These are phyloP conservation scores for Danaus plexippus DNA, from an alignment of 1,140 invertebrate genomes.

Conservation along the genomic window DNA sequence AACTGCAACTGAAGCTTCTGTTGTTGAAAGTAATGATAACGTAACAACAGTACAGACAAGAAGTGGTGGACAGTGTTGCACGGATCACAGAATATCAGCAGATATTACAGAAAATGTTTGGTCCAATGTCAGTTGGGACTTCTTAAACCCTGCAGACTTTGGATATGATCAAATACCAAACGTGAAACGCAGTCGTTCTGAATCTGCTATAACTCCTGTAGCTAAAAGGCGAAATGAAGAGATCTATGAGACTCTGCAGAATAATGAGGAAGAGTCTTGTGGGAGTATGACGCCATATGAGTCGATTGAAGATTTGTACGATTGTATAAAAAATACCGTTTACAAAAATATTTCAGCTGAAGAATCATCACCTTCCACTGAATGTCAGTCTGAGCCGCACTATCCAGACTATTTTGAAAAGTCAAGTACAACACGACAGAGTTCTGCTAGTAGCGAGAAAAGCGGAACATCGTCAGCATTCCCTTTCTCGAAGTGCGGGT, in stretches of 20 bases:
- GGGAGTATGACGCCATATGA: constrained; percentile 67
- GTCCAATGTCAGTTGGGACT: constrained; percentile 68
- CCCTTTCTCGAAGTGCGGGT: constrained; percentile 65
- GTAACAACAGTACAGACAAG: constrained; percentile 53
- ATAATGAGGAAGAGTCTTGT: constrained; percentile 55
- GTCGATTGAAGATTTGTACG: constrained; percentile 68
- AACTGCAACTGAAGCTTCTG: constrained; percentile 40
- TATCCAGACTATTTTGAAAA: constrained; percentile 60
- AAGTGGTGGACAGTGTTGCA: constrained; percentile 56
- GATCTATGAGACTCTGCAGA: constrained; percentile 57
- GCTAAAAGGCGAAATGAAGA: constrained; percentile 49
- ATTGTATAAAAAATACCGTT: constrained; percentile 62
- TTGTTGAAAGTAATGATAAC: constrained; percentile 46
- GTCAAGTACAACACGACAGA: constrained; percentile 53
- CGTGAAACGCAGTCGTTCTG: constrained; percentile 61
- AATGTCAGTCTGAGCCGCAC: constrained; percentile 55
- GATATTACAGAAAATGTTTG: constrained; percentile 62
- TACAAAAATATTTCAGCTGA: constrained; percentile 47
- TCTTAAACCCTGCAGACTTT: constrained; percentile 60
- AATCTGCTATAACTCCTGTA: constrained; percentile 57
- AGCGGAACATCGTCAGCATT: constrained; percentile 62
- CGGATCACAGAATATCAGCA: constrained; percentile 63
- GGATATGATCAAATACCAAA: constrained; percentile 62
- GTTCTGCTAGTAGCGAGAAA: constrained; percentile 60
- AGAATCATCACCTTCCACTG: constrained; percentile 57